Evolutionary conservation across 2,888 invertebrate genomes (phyloP), one percentile per base, ranked within the genome.

Genomic region (Plagodis dolabraria): DNA sequence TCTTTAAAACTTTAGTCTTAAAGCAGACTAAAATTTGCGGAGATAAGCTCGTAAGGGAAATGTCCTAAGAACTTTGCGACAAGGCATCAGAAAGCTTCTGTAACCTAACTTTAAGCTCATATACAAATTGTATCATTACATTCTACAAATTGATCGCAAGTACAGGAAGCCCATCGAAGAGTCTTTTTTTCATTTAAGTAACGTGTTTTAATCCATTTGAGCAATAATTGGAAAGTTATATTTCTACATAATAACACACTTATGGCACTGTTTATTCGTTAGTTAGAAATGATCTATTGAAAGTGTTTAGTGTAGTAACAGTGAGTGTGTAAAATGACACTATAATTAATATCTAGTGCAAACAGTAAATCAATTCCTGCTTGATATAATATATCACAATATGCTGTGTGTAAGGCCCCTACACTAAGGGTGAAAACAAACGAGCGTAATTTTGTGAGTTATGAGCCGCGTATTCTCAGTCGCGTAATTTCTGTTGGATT

Each of bases 211-310:
- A 58, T 61, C 57, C 63, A 70, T 79, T 89, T 88, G 89, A 91
- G 90, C 89, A 89, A 89, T 83, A 83, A 74, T 64, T 80, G 78
- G 77, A 76, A 76, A 71, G 69, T 76, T 76, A 79, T 69, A 11
- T 68, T 77, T 79, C 68, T 67, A 67, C 74, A 70, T 75, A 79
- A 75, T 72, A 75, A 81, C 67, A 78, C 74, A 81, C 76, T 79
- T 90, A 92, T 92, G 92, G 92, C 92, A 92, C 92, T 83, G 86
- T 80, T 79, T 71, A 73, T 85, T 91, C 89, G 92, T 86, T 91
- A 85, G 79, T 77, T 79, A 75, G 79, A 75, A 72, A 72, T 73
- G 72, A 64, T 65, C 57, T 72, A 72, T 57, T 65, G 63, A 64
- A 53, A 54, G 57, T 64, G 60, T 55, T 34, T 44, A 42, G 54